phyloP scores from a whole-genome alignment of 2,888 invertebrate genomes.

The Alviniconcha strummeri region DNA sequence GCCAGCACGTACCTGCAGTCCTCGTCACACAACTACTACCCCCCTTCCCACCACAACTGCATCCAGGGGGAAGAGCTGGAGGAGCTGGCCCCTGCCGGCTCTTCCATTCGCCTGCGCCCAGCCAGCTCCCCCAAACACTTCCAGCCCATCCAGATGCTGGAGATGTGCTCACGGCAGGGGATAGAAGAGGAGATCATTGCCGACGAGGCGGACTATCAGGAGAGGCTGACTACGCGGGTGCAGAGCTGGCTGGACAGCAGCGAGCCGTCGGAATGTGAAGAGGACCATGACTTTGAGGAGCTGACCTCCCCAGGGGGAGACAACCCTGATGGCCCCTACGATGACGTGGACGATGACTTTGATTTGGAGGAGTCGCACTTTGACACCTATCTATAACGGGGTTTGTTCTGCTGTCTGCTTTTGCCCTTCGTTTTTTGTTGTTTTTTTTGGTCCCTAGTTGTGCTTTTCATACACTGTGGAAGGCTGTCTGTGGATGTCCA shows the following conservation, averaged over 20 bases:
- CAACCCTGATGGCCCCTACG: constrained; percentile 37
- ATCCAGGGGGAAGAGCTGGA: constrained; percentile 41
- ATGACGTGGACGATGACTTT: constrained; percentile 36
- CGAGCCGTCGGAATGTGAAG: constrained; percentile 37
- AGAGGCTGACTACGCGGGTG: constrained; percentile 56
- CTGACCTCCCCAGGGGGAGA: constrained; percentile 32
- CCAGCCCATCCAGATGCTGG: constrained; percentile 52
- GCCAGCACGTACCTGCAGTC: constrained; percentile 52
- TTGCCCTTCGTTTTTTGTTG: neutral
- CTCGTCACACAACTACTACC: constrained; percentile 53
- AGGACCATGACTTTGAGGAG: constrained; percentile 49
- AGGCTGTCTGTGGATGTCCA: too few species aligned
- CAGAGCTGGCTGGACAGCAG: constrained; percentile 56
- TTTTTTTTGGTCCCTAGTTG: neutral
- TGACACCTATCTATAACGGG: constrained; percentile 32
- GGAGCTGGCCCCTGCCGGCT: constrained; percentile 41
- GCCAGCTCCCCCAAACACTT: constrained; percentile 56
- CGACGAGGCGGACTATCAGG: constrained; percentile 56
- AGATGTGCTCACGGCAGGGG: constrained; percentile 29
- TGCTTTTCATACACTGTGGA: too few species aligned
- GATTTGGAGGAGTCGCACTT: constrained; percentile 39
- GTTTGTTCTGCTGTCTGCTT: neutral
- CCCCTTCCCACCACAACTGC: constrained; percentile 61
- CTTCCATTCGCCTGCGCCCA: constrained; percentile 20
- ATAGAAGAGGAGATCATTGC: constrained; percentile 54